Evolutionary conservation across 2,797 vertebrate species (phyloP).

Genomic region (Odontamblyopus rebecca): DNA sequence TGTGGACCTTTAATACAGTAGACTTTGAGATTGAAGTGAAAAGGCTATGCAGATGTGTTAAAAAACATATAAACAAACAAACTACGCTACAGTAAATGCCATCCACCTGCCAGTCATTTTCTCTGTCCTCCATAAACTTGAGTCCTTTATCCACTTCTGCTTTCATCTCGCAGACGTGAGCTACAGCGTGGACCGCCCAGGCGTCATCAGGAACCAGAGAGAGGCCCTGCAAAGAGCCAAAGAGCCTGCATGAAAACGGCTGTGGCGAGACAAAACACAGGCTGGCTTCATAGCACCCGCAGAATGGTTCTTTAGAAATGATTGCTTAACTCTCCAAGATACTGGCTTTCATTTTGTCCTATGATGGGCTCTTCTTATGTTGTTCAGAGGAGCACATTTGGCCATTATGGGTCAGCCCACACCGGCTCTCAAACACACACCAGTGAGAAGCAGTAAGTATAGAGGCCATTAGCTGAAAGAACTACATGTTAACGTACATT

Average conservation of each 20-base stretch:
- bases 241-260: not conserved
- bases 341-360: constrained; percentile 7
- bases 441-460: not conserved
- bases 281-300: not conserved
- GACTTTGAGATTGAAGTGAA: too few species aligned
- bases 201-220: constrained; percentile 81
- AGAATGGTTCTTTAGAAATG: constrained; percentile 6
- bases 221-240: constrained; percentile 76
- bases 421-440: constrained; percentile 15
- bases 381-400: constrained; percentile 21
- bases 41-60: too few species aligned
- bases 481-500: not conserved
- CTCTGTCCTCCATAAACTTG: constrained; percentile 84
- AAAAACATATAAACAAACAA: not conserved
- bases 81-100: not conserved
- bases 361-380: constrained; percentile 4
- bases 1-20: too few species aligned
- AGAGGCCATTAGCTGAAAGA: not conserved
- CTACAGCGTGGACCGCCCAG: constrained; percentile 88
- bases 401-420: constrained; percentile 3
- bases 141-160: constrained; percentile 85
- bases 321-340: constrained; percentile 7
- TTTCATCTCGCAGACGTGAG: constrained; percentile 92
- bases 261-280: not conserved
- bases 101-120: constrained; percentile 89